These are phyloP conservation scores for Lathamus discolor DNA, from an alignment of 2,113 vertebrate genomes.

Conservation along the genomic window DNA sequence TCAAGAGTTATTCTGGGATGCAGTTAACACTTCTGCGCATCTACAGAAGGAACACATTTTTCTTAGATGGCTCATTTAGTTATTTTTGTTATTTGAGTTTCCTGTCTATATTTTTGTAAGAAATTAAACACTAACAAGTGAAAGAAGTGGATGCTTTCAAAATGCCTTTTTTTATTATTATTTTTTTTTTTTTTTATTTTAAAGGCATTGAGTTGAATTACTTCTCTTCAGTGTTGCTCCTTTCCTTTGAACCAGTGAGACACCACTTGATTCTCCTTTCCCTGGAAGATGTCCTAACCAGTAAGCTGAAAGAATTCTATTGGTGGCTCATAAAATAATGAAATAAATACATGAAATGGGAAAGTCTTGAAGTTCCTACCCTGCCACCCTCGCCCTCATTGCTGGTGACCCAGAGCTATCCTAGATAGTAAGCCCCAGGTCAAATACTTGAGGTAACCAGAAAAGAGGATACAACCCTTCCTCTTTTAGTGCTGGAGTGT, in stretches of 20 bases:
- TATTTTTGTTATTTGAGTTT: neutral
- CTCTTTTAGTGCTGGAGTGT: neutral
- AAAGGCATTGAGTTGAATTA: neutral
- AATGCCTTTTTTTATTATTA: neutral
- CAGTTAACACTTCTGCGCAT: neutral
- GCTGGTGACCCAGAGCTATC: neutral
- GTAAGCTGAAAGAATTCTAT: neutral
- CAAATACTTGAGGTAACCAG: neutral
- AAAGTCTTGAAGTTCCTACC: neutral
- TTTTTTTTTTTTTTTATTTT: neutral
- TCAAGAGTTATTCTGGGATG: neutral
- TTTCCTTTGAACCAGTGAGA: neutral
- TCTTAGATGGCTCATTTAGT: neutral
- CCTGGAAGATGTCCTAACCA: neutral
- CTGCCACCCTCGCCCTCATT: neutral
- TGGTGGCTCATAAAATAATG: neutral
- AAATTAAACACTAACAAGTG: neutral
- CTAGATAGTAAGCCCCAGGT: neutral
- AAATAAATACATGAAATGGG: neutral
- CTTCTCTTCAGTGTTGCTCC: neutral
- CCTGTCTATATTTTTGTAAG: neutral
- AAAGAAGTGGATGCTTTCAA: neutral
- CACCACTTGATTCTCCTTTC: neutral
- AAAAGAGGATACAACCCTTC: neutral
- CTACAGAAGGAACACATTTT: neutral